Percentiles rank a stretch among this genome's conserved stretches.
phyloP scores from a whole-genome alignment of 1,140 invertebrate genomes.

The Eufriesea mexicana region DNA sequence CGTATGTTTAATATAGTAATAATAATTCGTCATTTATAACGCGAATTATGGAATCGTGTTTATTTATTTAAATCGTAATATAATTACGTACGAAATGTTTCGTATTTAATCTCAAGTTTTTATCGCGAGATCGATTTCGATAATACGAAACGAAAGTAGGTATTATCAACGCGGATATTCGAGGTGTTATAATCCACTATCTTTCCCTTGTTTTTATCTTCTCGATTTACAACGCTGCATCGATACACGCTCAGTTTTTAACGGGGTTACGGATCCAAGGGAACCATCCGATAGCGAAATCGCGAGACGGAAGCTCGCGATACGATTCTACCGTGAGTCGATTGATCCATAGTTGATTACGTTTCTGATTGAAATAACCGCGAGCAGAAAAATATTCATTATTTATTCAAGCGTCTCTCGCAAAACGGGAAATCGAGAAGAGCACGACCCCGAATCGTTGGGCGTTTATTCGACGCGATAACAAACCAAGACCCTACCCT shows the following conservation, averaged over 20 bases:
- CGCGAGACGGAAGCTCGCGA: neutral
- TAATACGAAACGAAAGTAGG: neutral
- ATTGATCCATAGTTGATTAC: neutral
- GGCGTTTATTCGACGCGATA: neutral
- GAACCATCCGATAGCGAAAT: slow-evolving; percentile 3
- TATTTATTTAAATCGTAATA: too few species aligned
- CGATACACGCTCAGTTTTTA: neutral
- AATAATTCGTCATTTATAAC: too few species aligned
- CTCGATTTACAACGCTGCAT: too few species aligned
- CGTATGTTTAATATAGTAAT: too few species aligned
- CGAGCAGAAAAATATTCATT: neutral
- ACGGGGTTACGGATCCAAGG: neutral
- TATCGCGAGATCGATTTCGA: neutral
- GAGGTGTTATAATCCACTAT: neutral
- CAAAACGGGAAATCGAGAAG: neutral
- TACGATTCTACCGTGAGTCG: neutral
- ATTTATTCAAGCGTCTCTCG: neutral
- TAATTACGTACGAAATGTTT: too few species aligned
- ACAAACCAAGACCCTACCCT: too few species aligned
- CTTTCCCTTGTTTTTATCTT: too few species aligned
- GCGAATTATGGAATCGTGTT: too few species aligned
- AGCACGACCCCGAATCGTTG: neutral
- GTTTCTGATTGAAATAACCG: slow-evolving; percentile 19
- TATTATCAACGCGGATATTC: neutral
- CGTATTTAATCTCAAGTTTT: neutral